Evolutionary conservation across 2,113 vertebrate species (phyloP).

Genomic region (Xenus cinereus): DNA sequence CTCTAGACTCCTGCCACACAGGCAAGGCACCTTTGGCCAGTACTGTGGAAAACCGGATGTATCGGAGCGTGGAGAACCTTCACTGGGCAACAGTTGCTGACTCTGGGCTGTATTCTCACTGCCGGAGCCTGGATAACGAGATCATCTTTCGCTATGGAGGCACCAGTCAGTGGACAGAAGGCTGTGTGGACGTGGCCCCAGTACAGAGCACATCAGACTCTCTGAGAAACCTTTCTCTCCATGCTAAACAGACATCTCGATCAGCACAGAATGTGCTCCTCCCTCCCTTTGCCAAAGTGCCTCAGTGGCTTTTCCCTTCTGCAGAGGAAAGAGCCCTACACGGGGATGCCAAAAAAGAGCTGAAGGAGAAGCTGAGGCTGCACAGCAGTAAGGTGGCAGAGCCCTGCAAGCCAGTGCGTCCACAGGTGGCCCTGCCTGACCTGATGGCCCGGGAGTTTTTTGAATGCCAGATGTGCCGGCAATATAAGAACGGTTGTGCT

Average conservation of each 20-base stretch:
- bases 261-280: constrained; percentile 70
- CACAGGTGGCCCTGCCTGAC: constrained; percentile 60
- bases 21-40: constrained; percentile 20
- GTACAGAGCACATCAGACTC: constrained; percentile 53
- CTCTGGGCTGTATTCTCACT: constrained; percentile 66
- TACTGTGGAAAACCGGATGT: constrained; percentile 72
- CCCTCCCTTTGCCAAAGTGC: constrained; percentile 72
- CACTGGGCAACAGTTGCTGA: constrained; percentile 77
- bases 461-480: constrained; percentile 27
- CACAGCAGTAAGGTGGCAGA: constrained; percentile 80
- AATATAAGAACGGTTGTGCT: constrained; percentile 23
- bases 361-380: constrained; percentile 84
- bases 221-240: constrained; percentile 69
- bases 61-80: constrained; percentile 90
- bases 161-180: constrained; percentile 76
- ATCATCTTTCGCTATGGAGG: constrained; percentile 78
- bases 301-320: constrained; percentile 78
- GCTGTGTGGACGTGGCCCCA: constrained; percentile 62
- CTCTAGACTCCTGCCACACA: constrained; percentile 16
- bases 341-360: constrained; percentile 71
- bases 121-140: constrained; percentile 80
- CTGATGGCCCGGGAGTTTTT: neutral
- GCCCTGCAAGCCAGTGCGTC: constrained; percentile 76
- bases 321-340: constrained; percentile 74
- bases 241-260: constrained; percentile 41